Conservation (phyloP, 2,113 vertebrate species). For the Arothron firmamentum region DNA sequence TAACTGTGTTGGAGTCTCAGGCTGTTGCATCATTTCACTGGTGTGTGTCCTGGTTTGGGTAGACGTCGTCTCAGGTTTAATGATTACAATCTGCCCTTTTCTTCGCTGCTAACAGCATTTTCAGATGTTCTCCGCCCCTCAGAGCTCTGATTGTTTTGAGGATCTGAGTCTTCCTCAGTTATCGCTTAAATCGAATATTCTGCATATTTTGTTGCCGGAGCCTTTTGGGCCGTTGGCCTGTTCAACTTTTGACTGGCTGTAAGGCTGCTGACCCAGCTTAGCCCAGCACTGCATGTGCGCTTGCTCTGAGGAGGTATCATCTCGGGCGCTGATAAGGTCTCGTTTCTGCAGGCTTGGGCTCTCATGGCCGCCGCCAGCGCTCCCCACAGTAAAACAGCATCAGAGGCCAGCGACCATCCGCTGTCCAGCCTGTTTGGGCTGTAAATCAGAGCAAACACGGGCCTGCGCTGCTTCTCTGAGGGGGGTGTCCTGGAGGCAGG, state of each 20-base stretch:
- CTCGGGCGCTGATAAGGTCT: conserved; percentile 2
- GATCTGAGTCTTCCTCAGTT: no score
- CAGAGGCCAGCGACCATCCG: conserved; percentile 19
- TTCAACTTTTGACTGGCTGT: conserved; percentile 24
- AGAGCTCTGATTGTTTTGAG: no score
- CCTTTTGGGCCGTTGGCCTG: conserved; percentile 32
- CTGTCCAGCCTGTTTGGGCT: conserved; percentile 19
- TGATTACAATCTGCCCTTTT: conserved; percentile 45
- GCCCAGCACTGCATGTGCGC: background rate
- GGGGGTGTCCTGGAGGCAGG: conserved; percentile 29
- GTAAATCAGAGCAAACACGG: conserved; percentile 27
- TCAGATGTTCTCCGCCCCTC: no score
- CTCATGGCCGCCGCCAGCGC: background rate
- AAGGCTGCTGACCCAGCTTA: conserved; percentile 29
- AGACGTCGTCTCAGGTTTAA: conserved; percentile 38
- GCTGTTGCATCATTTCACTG: background rate
- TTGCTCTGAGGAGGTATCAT: conserved; percentile 28
- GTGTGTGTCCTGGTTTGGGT: background rate
- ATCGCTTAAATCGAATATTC: no score
- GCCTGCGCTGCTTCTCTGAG: conserved; percentile 10
- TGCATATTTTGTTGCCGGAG: no score
- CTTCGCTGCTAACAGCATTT: background rate
- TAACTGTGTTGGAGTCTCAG: no score
- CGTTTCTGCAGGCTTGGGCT: background rate
- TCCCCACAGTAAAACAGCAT: background rate